Percentiles rank a stretch among this genome's conserved stretches.
These are phyloP conservation scores for Zhengitettix transpicula DNA, from an alignment of 2,888 invertebrate species.

Conservation along the genomic window DNA sequence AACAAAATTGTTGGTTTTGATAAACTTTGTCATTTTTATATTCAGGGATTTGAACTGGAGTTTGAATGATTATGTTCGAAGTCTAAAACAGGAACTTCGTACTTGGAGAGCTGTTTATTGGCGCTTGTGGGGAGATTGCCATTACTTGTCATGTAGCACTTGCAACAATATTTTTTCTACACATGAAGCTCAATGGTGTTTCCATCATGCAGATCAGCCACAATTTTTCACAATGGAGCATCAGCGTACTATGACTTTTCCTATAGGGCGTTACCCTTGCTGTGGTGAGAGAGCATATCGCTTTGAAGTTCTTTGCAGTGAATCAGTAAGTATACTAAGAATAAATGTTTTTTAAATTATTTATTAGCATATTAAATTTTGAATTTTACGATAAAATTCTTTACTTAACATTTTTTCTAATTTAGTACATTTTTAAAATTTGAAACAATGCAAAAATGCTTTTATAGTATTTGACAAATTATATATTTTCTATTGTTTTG, in stretches of 20 bases:
- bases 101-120: conserved; percentile 88
- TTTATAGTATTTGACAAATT: too few relatives aligned
- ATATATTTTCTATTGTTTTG: too few relatives aligned
- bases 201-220: conserved; percentile 59
- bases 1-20: conserved; percentile 1
- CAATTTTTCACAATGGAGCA: conserved; percentile 59
- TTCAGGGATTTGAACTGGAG: conserved; percentile 61
- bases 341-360: too few relatives aligned
- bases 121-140: conserved; percentile 84
- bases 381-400: too few relatives aligned
- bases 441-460: too few relatives aligned
- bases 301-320: conserved; percentile 41
- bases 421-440: too few relatives aligned
- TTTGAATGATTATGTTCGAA: conserved; percentile 59
- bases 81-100: conserved; percentile 59
- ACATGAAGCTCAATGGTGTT: conserved; percentile 43
- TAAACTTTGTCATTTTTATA: conserved; percentile 5
- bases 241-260: conserved; percentile 31
- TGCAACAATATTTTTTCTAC: conserved; percentile 65
- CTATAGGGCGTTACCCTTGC: conserved; percentile 50
- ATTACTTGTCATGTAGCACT: conserved; percentile 64
- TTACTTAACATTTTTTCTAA: too few relatives aligned
- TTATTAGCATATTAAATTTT: too few relatives aligned
- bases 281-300: conserved; percentile 74
- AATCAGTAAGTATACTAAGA: not conserved